phyloP scores from a whole-genome alignment of 2,797 vertebrate species.

The Sebastiscus albofasciatus region DNA sequence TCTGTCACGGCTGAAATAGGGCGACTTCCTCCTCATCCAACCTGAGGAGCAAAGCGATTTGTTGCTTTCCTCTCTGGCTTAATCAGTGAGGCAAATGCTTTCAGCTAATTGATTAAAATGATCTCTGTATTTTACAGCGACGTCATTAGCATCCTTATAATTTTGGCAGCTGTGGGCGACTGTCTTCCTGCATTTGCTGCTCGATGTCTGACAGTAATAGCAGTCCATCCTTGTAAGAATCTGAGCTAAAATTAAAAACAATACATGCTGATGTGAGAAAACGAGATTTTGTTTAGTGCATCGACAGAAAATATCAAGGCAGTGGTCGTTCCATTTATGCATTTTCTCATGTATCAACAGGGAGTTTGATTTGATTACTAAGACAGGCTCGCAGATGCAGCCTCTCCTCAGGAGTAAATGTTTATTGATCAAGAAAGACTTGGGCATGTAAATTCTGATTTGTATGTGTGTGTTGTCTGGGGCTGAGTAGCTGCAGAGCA shows the following conservation, averaged over 20 bases:
- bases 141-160: conserved; percentile 32
- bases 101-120: conserved; percentile 58
- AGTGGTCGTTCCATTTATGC: conserved; percentile 32
- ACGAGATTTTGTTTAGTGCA: not conserved
- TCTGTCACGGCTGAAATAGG: conserved; percentile 32
- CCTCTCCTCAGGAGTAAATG: conserved; percentile 72
- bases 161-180: conserved; percentile 3
- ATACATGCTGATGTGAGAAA: conserved; percentile 30
- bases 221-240: not conserved
- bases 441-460: conserved; percentile 78
- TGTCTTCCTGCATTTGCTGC: conserved; percentile 17
- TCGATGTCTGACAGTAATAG: not conserved
- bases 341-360: conserved; percentile 56
- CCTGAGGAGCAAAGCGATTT: conserved; percentile 23
- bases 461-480: conserved; percentile 73
- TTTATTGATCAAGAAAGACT: conserved; percentile 76
- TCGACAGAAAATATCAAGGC: conserved; percentile 20
- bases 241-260: not conserved
- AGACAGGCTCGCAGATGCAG: conserved; percentile 53
- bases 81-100: conserved; percentile 38
- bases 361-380: conserved; percentile 61
- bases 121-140: conserved; percentile 39
- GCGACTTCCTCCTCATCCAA: conserved; percentile 15
- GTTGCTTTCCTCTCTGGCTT: conserved; percentile 18
- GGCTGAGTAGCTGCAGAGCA: conserved; percentile 47